Base-by-base conservation (phyloP, 2,113 vertebrate genomes). In the Pelvicachromis taeniatus region DNA sequence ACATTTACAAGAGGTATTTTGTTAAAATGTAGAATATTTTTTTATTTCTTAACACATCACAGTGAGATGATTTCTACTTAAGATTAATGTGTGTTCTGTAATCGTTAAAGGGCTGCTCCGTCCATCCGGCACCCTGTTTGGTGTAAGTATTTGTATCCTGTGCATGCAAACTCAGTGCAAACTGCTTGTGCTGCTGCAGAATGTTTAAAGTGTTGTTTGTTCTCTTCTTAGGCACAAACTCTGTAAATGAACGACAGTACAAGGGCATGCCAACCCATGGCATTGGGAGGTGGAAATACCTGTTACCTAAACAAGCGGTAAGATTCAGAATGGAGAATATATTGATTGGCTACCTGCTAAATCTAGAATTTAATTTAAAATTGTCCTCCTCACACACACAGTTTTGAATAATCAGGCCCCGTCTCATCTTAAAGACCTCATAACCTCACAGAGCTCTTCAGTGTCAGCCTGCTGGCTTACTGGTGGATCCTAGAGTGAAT, bases 241-340 rank as follows among this genome's bases (percentile, higher is more conserved):
- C 92, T 79, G 84, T 55, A n/a, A 92, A 86, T 80, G 88, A 82
- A 9, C 96, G 97, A 52, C 93, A 95, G 35, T 97, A 98, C 91
- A 97, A 13, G 78, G 81, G 95, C 35, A 95, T 89, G 80, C 97
- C 98, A 0, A 96, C 97, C 0, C 97, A 98, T 13, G 97, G 97
- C 2, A 98, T 99, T 16, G 98, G 98, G 35, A 96, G 78, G 83
- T 99, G 95, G 86, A 96, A 88, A 55, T 86, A 97, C 80, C 94
- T 99, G 68, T 84, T 99, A 82, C 91, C 91, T 17, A 95, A 92
- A 14, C 78, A 89, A 70, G 85, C 90, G 93, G 98, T 98, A 95
- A 95, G 96, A 81, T 11, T 40, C 68, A 21, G 23, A 73, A 23
- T 10, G 3, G 68, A 5, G 14, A 73, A 48, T 45, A 11, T 17